Conservation (phyloP, 2,797 vertebrate species). For the Dendrocincla fuliginosa region DNA sequence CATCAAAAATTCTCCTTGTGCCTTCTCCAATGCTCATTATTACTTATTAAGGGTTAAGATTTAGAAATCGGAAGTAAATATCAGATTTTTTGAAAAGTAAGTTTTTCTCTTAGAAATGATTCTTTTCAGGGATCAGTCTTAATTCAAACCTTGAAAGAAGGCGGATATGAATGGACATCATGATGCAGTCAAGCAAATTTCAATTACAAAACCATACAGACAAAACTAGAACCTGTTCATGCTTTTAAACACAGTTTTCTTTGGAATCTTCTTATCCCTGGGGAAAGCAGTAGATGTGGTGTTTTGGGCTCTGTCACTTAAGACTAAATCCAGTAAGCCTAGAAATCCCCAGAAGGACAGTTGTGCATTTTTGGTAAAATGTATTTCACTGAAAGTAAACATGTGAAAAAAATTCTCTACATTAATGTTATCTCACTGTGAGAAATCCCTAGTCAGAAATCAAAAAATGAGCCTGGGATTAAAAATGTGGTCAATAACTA, state of each 20-base stretch:
- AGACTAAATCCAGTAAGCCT: not conserved
- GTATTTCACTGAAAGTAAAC: not conserved
- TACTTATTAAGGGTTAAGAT: slow-evolving; percentile 50
- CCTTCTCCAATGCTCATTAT: slow-evolving; percentile 48
- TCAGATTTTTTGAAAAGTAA: slow-evolving; percentile 26
- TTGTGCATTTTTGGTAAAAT: not conserved
- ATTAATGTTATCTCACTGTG: not conserved
- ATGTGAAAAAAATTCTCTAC: not conserved
- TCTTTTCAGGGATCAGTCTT: not conserved
- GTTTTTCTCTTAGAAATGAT: slow-evolving; percentile 5
- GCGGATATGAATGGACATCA: not conserved
- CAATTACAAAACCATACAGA: not conserved
- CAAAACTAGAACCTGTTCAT: not conserved
- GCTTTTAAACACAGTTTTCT: not conserved
- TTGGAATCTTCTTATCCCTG: not conserved
- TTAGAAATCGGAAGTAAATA: slow-evolving; percentile 33
- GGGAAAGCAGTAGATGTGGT: not conserved
- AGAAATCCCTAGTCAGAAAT: not conserved
- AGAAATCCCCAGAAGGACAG: not conserved
- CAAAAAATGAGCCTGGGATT: not conserved
- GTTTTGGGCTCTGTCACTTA: not conserved
- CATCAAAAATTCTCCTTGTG: slow-evolving; percentile 59
- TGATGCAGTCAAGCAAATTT: not conserved
- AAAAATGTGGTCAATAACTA: not conserved
- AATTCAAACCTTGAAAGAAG: not conserved